Base-by-base conservation (phyloP, 2,888 invertebrate species). In the Cryptocephalus moraei region DNA sequence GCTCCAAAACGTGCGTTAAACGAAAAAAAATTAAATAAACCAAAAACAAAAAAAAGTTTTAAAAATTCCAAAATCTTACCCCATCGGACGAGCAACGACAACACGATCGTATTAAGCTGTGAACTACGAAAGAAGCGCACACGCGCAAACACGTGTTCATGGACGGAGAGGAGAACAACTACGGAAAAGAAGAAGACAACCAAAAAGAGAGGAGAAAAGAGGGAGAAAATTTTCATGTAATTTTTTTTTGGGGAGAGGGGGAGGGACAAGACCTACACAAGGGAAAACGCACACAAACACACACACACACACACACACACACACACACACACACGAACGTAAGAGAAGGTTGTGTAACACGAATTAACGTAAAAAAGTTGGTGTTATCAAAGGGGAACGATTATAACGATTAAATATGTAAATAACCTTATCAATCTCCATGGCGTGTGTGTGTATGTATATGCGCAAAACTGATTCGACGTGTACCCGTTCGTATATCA, bases 111-210 rank as follows among this genome's bases (percentile, higher is more conserved):
- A 62, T 54, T 51, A 62, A 49, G 54, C 54, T 60, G 55, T 61
- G 60, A 53, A 64, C 58, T 46, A 64, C 46, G 54, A 58, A 63
- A 49, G 61, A 61, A 47, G 60, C 61, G 53, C 61, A 63, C 33
- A 59, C 51, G 48, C 62, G 59, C 44, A 60, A 55, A 56, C 62
- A 64, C 53, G 61, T 57, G 56, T 59, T 62, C 62, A 62, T 62
- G 48, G 57, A 55, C 47, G 51, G 49, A 12, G 11, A 11, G 36
- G 6, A 11, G 46, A 50, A 49, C 50, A 54, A 53, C 53, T 51
- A 56, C 51, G 54, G 41, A 53, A 51, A 53, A 50, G 50, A 41
- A 53, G 46, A 50, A 54, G 33, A 47, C 47, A 51, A 47, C 50
- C 40, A 51, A 49, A 48, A 48, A 50, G 49, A 53, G 38, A 46